phyloP scores from a whole-genome alignment of 2,888 invertebrate species.

The Clivina fossor region DNA sequence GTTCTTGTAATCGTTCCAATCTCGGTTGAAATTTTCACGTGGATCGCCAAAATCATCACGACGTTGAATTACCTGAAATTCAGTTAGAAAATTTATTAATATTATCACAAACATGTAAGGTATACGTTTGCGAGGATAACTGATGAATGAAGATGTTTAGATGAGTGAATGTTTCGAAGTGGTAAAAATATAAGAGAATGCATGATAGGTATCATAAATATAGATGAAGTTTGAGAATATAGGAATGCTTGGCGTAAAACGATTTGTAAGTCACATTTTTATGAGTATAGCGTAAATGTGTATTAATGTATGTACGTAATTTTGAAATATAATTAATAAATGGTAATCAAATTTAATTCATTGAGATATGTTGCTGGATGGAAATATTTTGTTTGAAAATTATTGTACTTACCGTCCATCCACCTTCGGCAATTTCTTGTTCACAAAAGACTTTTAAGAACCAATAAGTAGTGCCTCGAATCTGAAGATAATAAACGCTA shows the following conservation, averaged over 20 bases:
- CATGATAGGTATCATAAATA: too few species aligned
- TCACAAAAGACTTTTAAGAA: slow-evolving; percentile 90
- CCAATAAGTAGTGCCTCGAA: slow-evolving; percentile 90
- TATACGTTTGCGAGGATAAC: neutral
- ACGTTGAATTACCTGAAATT: slow-evolving; percentile 81
- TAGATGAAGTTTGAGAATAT: too few species aligned
- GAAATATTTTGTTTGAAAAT: too few species aligned
- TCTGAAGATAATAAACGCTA: slow-evolving; percentile 87
- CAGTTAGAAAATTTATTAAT: neutral
- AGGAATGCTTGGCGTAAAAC: too few species aligned
- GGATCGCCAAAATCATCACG: slow-evolving; percentile 86
- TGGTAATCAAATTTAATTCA: too few species aligned
- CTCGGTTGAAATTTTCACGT: slow-evolving; percentile 86
- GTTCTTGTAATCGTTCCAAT: slow-evolving; percentile 91
- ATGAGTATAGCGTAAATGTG: too few species aligned
- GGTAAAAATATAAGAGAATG: too few species aligned
- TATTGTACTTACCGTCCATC: slow-evolving; percentile 87
- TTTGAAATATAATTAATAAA: too few species aligned
- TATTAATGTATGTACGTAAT: too few species aligned
- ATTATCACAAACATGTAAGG: neutral
- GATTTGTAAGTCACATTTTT: too few species aligned
- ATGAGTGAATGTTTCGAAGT: too few species aligned
- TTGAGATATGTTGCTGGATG: too few species aligned
- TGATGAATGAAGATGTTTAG: neutral
- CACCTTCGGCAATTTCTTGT: slow-evolving; percentile 85